Base-by-base conservation (phyloP, 2,113 vertebrate genomes). In the Canis aureus region DNA sequence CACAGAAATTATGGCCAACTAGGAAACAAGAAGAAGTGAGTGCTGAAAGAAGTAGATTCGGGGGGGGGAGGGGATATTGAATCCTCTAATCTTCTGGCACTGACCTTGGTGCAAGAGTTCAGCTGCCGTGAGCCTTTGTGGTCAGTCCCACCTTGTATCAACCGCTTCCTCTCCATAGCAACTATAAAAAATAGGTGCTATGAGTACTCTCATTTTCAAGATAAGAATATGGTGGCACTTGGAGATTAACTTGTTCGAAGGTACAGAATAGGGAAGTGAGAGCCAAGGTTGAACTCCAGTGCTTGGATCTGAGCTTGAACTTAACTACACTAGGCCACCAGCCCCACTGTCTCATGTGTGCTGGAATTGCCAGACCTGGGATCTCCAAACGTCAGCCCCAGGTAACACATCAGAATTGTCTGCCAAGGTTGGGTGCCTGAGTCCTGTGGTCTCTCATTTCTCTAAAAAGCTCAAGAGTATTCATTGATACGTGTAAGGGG, bases 361-460 rank as follows among this genome's bases (percentile, higher is more conserved):
- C 35, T 17, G 23, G 19, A 59, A 62, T 3, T 32, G 38, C 12
- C 6, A 1, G 57, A 78, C 9, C 49, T 35, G 27, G 64, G 9
- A 35, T 66, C 62, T 95, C 59, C 69, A 32, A 67, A 87, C 27
- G 1, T 23, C n/a, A 32, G 7, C 35, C 53, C n/a, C 15, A 13
- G 49, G 59, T 71, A 64, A 78, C 2, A 32, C 7, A 51, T 2
- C 20, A 13, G 49, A 12, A 69, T 15, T 7, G 25, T 29, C 67
- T 66, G 23, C 38, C 49, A 62, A 38, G 71, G 25, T 35, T 62
- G 53, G 23, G 8, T 66, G 35, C 19, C 90, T 35, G 49, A 67
- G 25, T 89, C 94, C 83, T 35, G 4, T 20, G n/a, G 67, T 59
- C 25, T 88, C 35, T 81, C n/a, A 29, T 96, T 67, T 89, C 59